A percentile compares a stretch with the other conserved stretches of the same genome.
phyloP scores from a whole-genome alignment of 2,113 vertebrate genomes.

The Mirza zaza region DNA sequence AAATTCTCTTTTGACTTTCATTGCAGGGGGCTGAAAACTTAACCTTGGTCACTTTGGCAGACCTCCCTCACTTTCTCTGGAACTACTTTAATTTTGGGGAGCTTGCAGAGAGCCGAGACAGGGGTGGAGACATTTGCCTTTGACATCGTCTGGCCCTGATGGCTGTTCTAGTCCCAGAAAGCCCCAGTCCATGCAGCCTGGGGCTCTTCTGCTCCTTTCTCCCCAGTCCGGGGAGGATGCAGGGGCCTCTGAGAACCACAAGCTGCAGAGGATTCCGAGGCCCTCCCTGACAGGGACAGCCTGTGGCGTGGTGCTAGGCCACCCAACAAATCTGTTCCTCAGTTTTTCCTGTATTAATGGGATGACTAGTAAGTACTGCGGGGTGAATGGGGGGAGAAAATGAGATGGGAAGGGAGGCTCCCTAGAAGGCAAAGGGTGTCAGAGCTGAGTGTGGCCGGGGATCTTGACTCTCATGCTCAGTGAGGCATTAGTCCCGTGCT shows the following conservation, averaged over 20 bases:
- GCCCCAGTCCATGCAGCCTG: background rate
- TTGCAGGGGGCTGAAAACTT: background rate
- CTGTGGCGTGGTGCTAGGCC: background rate
- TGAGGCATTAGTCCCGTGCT: background rate
- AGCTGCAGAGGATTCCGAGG: too few species aligned
- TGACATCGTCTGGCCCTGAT: rapidly evolving
- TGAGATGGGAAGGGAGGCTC: background rate
- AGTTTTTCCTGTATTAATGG: background rate
- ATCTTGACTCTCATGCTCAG: background rate
- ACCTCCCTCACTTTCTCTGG: background rate
- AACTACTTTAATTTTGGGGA: background rate
- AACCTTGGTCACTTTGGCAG: background rate
- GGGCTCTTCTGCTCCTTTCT: background rate
- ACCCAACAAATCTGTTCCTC: background rate
- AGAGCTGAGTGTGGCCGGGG: background rate
- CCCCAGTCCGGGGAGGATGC: too few species aligned
- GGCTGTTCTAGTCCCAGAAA: background rate
- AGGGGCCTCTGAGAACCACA: background rate
- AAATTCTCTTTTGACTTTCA: background rate
- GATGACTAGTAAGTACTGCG: too few species aligned
- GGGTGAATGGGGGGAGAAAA: background rate
- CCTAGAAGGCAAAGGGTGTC: rapidly evolving
- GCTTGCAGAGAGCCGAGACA: background rate
- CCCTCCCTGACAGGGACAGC: background rate
- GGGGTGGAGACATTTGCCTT: background rate